A percentile compares a stretch with the other conserved stretches of the same genome.
phyloP scores from a whole-genome alignment of 2,113 vertebrate species.

The Vulpes ferrilata region DNA sequence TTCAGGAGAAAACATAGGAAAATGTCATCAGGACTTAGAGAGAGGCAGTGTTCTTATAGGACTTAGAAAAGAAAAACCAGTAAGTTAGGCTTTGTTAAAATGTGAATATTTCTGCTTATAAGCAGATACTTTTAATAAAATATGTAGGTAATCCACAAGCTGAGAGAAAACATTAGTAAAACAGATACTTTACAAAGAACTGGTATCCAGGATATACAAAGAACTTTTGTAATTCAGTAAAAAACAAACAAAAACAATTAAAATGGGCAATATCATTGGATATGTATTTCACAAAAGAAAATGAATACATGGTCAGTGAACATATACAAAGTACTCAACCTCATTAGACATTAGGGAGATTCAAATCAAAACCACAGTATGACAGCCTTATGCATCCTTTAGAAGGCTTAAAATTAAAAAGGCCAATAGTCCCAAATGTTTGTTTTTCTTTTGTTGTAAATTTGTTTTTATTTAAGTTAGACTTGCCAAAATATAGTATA shows the following conservation, averaged over 20 bases:
- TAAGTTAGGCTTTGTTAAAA: not conserved
- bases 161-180: conserved; percentile 2
- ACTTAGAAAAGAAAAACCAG: not conserved
- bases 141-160: not conserved
- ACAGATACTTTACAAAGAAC: not conserved
- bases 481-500: no score
- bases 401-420: not conserved
- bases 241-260: not conserved
- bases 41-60: not conserved
- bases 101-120: not conserved
- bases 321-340: not conserved
- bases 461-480: no score
- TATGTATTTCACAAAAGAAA: conserved; percentile 22
- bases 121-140: not conserved
- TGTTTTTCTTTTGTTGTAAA: no score
- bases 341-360: not conserved
- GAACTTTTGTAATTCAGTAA: not conserved
- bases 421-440: not conserved
- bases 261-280: not conserved
- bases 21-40: not conserved
- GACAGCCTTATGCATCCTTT: not conserved
- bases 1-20: not conserved
- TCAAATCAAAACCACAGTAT: not conserved
- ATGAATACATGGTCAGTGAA: not conserved
- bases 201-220: not conserved